Conservation (phyloP, 2,888 invertebrate species). For the Metacarcinus magister region DNA sequence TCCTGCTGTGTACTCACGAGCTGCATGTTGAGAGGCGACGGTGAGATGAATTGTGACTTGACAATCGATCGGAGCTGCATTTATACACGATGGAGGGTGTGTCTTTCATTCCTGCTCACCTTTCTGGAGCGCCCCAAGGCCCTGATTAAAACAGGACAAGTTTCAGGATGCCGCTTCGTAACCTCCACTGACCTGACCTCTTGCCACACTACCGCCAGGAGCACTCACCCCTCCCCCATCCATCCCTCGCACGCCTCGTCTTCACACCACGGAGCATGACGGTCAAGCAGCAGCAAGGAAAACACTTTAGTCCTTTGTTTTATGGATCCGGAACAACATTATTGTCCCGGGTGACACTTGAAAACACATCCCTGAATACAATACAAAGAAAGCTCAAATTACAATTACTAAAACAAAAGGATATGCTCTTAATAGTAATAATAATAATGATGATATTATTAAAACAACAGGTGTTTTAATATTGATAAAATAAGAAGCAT, state of each 20-base stretch:
- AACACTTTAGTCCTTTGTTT: neutral
- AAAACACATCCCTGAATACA: neutral
- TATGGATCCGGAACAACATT: neutral
- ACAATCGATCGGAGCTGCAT: neutral
- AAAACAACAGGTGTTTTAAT: neutral
- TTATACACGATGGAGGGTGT: conserved; percentile 3
- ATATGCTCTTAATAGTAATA: neutral
- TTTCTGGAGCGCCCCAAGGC: conserved; percentile 61
- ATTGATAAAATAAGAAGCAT: neutral
- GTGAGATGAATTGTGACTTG: neutral
- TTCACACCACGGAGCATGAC: neutral
- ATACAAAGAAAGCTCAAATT: neutral
- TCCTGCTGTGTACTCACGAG: conserved; percentile 41
- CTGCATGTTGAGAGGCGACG: conserved; percentile 14
- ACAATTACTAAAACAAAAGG: too few relatives aligned
- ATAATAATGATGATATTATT: neutral
- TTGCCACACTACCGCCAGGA: conserved; percentile 15
- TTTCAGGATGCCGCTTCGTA: neutral
- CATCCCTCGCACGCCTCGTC: neutral
- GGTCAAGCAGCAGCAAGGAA: neutral
- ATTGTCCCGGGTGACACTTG: neutral
- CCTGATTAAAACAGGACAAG: conserved; percentile 52
- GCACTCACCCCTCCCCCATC: neutral
- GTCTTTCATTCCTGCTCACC: conserved; percentile 15
- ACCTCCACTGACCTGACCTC: neutral